phyloP scores from a whole-genome alignment of 2,888 invertebrate genomes.

The Isoperla grammatica region DNA sequence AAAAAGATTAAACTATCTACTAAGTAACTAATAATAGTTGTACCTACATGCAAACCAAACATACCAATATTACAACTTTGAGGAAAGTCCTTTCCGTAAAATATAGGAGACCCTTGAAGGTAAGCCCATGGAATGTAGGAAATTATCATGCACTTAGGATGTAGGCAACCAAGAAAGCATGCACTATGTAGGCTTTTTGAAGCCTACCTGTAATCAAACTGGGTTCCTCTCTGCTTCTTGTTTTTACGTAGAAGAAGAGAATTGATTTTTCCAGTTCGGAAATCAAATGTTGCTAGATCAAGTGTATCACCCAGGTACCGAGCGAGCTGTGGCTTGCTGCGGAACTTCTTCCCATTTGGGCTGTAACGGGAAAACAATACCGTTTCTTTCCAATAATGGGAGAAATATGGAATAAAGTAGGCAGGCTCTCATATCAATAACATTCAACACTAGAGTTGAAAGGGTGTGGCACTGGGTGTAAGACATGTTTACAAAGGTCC shows the following conservation, averaged over 20 bases:
- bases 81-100: no score
- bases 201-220: slow-evolving; percentile 62
- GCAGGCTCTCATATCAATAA: not conserved
- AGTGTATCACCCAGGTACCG: slow-evolving; percentile 69
- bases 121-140: not conserved
- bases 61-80: no score
- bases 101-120: no score
- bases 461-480: not conserved
- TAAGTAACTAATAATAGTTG: no score
- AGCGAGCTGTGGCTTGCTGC: slow-evolving; percentile 75
- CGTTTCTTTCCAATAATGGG: slow-evolving; percentile 7
- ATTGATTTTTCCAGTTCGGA: slow-evolving; percentile 71
- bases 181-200: slow-evolving; percentile 22
- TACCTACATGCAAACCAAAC: no score
- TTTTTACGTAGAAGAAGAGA: slow-evolving; percentile 63
- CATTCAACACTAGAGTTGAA: not conserved
- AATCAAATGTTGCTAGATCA: slow-evolving; percentile 78
- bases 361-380: slow-evolving; percentile 45
- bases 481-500: not conserved
- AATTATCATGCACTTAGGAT: slow-evolving; percentile 10
- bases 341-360: slow-evolving; percentile 75
- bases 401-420: not conserved
- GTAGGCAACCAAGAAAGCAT: slow-evolving; percentile 16
- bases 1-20: slow-evolving; percentile 28
- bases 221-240: slow-evolving; percentile 60